Conservation (phyloP, 2,113 vertebrate species). For the Indicator maculatus region DNA sequence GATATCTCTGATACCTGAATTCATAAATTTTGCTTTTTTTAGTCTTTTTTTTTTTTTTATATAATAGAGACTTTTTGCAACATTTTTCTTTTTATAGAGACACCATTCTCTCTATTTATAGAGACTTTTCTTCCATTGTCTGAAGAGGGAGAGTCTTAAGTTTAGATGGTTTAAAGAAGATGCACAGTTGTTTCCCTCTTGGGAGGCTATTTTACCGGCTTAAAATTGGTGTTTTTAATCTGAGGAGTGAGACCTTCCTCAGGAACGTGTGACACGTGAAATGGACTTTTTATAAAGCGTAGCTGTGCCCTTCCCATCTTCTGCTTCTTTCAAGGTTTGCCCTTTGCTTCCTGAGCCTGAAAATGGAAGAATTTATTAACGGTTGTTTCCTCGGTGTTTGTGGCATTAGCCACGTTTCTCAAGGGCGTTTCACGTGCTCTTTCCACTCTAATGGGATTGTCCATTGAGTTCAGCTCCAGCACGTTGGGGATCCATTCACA, state of each 20-base stretch:
- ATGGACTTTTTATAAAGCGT: neutral
- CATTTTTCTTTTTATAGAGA: neutral
- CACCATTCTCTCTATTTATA: neutral
- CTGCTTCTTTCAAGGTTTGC: slow-evolving; percentile 15
- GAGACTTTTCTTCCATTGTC: neutral
- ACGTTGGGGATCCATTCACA: neutral
- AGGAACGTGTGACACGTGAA: neutral
- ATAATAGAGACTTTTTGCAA: neutral
- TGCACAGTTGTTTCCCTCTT: neutral
- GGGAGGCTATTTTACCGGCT: neutral
- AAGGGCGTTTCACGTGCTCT: slow-evolving; percentile 59
- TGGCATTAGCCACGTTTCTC: slow-evolving; percentile 55
- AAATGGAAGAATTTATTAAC: slow-evolving; percentile 28
- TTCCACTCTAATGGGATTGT: slow-evolving; percentile 65
- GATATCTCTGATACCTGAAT: neutral
- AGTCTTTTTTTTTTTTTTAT: too few relatives aligned
- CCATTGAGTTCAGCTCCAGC: slow-evolving; percentile 23
- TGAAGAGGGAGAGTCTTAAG: neutral
- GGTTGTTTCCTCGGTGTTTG: slow-evolving; percentile 61
- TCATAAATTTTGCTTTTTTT: neutral
- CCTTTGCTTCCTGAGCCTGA: slow-evolving; percentile 54
- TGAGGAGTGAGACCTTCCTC: neutral
- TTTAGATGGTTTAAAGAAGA: slow-evolving; percentile 1
- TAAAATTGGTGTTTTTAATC: neutral
- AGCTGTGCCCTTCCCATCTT: slow-evolving; percentile 6